A percentile compares a stretch with the other conserved stretches of the same genome.
These are phyloP conservation scores for Cheirogaleus major DNA, from an alignment of 2,797 vertebrate genomes.

Conservation along the genomic window DNA sequence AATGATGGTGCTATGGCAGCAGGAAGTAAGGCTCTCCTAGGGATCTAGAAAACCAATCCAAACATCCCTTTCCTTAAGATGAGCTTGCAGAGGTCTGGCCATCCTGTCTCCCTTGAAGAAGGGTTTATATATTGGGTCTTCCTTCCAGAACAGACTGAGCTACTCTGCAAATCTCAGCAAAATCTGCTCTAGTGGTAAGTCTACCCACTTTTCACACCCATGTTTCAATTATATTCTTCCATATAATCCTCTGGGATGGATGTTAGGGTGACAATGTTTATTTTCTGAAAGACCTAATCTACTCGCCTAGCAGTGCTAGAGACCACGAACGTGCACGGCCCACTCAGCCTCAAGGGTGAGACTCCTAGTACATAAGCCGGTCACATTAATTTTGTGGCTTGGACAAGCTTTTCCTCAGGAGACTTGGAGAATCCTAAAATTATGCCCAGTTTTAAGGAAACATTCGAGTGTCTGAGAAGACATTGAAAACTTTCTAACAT, in stretches of 20 bases:
- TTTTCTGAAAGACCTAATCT: neutral
- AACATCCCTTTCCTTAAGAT: neutral
- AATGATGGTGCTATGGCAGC: accelerated
- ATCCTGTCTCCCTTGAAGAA: neutral
- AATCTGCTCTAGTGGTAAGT: neutral
- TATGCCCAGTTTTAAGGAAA: accelerated
- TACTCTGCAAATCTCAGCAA: accelerated
- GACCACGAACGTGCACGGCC: accelerated
- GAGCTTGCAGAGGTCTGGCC: neutral
- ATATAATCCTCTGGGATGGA: neutral
- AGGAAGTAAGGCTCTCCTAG: neutral
- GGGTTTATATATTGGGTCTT: neutral
- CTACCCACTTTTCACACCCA: neutral
- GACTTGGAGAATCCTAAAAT: neutral
- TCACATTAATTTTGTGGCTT: neutral
- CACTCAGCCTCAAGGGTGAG: accelerated
- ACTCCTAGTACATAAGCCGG: neutral
- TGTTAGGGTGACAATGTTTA: neutral
- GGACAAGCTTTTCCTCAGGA: accelerated
- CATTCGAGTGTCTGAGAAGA: neutral
- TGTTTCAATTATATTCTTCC: neutral
- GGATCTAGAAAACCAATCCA: neutral
- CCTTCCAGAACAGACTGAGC: neutral
- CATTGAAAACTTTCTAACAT: neutral
- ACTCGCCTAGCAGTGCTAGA: too few species aligned